Evolutionary conservation across 2,113 vertebrate species (phyloP).

Genomic region (Halichoerus grypus): DNA sequence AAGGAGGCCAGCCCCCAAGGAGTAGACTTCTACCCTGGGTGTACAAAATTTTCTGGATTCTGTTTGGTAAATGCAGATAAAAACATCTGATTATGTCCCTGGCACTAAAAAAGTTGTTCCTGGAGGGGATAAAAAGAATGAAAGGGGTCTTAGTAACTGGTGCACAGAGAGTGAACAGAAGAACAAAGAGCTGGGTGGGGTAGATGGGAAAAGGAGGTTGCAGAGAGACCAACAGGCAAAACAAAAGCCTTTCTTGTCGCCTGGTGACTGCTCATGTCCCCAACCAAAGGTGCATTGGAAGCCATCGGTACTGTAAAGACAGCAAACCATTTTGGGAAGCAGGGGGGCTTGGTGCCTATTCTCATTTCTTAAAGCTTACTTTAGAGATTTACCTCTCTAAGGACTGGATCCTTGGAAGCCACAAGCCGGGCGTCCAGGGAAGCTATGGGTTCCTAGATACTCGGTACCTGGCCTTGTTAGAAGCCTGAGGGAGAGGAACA

Average conservation of each 20-base stretch:
- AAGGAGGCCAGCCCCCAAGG: not conserved
- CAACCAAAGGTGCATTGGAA: conserved; percentile 9
- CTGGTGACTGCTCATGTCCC: not conserved
- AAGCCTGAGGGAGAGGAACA: conserved; percentile 49
- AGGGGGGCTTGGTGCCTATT: not conserved
- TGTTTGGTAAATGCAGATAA: not conserved
- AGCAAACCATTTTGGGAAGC: not conserved
- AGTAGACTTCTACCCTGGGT: not conserved
- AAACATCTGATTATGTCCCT: not conserved
- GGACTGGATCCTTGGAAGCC: conserved; percentile 33
- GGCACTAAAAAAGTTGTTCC: not conserved
- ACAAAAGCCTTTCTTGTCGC: conserved; percentile 44
- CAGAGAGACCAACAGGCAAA: not conserved
- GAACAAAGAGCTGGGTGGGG: not conserved
- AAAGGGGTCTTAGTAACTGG: conserved; percentile 7
- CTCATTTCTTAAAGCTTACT: conserved; percentile 29
- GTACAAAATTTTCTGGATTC: not conserved
- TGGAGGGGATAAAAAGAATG: not conserved
- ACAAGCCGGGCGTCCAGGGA: conserved; percentile 28
- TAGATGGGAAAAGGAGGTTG: not conserved
- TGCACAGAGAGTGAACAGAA: not conserved
- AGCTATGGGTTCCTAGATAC: conserved; percentile 69
- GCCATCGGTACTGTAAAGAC: conserved; percentile 27
- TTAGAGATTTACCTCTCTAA: conserved; percentile 1
- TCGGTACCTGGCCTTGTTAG: conserved; percentile 56